These are phyloP conservation scores for Phoeniculus purpureus DNA, from an alignment of 2,797 vertebrate species.

Conservation along the genomic window DNA sequence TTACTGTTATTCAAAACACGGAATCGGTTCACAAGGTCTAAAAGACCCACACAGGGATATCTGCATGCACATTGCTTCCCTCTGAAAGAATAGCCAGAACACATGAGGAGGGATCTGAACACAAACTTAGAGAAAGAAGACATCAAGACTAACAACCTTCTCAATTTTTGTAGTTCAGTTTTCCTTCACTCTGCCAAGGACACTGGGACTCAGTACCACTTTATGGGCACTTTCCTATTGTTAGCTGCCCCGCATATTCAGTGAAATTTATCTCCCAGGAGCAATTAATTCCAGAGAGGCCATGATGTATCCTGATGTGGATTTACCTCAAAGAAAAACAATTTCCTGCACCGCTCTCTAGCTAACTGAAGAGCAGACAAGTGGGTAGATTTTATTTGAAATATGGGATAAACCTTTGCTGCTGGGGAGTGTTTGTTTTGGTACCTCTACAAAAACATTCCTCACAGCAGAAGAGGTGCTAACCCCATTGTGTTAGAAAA, in stretches of 20 bases:
- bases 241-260: neutral
- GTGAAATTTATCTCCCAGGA: neutral
- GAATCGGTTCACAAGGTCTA: neutral
- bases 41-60: neutral
- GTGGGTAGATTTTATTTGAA: slow-evolving; percentile 13
- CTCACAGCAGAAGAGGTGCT: slow-evolving; percentile 35
- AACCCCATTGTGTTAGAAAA: slow-evolving; percentile 65
- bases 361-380: slow-evolving; percentile 17
- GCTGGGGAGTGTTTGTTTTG: slow-evolving; percentile 33
- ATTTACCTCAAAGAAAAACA: slow-evolving; percentile 25
- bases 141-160: neutral
- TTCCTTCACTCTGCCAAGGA: neutral
- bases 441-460: slow-evolving; percentile 29
- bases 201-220: neutral
- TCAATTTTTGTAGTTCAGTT: neutral
- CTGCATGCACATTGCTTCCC: accelerated
- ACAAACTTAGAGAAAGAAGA: neutral
- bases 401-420: neutral
- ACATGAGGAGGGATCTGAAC: accelerated
- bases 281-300: neutral
- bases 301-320: neutral
- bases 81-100: neutral
- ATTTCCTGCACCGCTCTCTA: neutral
- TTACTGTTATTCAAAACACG: neutral
- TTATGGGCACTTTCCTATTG: neutral